Evolutionary conservation across 2,888 invertebrate genomes (phyloP), one percentile per base, ranked within the genome.

Genomic region (Drosophila stalkeri): DNA sequence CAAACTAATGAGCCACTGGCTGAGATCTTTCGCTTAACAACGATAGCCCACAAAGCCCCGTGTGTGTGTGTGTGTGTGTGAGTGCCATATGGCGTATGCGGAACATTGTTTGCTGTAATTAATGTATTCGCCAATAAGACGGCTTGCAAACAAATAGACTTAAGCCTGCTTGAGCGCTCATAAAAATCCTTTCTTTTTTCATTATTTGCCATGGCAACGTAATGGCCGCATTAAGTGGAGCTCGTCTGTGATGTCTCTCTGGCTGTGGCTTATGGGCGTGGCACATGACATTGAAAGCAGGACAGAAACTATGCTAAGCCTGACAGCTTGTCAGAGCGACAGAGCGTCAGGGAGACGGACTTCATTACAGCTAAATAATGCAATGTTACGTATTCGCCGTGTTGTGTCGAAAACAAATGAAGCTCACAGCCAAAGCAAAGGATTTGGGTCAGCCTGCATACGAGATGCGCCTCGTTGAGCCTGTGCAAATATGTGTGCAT

Each of bases 381-480:
- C 86, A 86, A 70, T 76, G 78, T 77, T 74, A 80, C 79, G 74
- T 74, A 77, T 77, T 33, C 67, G 79, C 74, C 74, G 65, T 80
- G 80, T 80, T 80, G 68, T 80, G 80, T 77, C 81, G 66, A 77
- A 81, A 82, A 82, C 80, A 88, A 88, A 81, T 85, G 89, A 85
- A 81, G 89, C 85, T 64, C 74, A 78, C 76, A 74, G 72, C 78
- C 72, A 88, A 87, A 73, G 86, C 72, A 88, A 87, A 73, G 86
- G 74, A 84, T 88, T 83, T 86, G 86, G 85, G 85, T 86, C 85
- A 86, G 75, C 62, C 79, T 76, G 84, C 86, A 88, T 81, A 86
- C 74, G 69, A 75, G 81, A 83, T 86, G 86, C 68, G 84, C 64
- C 77, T 57, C 65, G 70, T 77, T 59, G 72, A 68, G 70, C 63